Conservation (phyloP, 2,113 vertebrate species). For the Gnathonemus echidnorhynchus region DNA sequence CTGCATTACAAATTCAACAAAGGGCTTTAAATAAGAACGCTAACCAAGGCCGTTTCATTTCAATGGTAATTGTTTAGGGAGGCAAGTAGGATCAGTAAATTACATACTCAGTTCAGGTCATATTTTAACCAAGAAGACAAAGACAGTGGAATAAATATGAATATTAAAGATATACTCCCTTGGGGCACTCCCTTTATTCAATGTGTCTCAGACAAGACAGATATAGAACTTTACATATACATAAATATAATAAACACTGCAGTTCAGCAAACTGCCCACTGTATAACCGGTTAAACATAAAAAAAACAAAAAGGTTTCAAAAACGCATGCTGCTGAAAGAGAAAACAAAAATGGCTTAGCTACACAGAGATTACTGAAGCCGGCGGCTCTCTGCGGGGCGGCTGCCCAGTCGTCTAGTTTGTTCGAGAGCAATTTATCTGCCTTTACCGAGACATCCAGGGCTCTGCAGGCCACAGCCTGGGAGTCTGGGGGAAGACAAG, state of each 20-base stretch:
- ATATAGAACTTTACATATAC: not conserved
- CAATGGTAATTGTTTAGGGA: constrained; percentile 20
- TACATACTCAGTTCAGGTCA: constrained; percentile 30
- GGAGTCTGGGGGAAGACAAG: not conserved
- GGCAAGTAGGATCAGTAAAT: constrained; percentile 29
- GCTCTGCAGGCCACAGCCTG: not conserved
- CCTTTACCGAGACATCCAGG: constrained; percentile 28
- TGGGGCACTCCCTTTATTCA: constrained; percentile 23
- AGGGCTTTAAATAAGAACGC: not conserved
- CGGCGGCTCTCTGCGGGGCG: constrained; percentile 20
- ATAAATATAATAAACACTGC: not conserved
- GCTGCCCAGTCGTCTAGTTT: constrained; percentile 29
- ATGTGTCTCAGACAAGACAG: not conserved
- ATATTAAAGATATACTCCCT: constrained; percentile 46
- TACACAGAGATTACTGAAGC: constrained; percentile 37
- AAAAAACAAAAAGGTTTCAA: not conserved
- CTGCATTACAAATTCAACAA: not conserved
- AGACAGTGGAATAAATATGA: constrained; percentile 28
- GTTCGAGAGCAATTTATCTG: constrained; percentile 35
- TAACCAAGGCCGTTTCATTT: not conserved
- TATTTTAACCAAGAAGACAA: not conserved
- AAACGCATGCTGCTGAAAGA: not conserved
- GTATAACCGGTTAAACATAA: not conserved
- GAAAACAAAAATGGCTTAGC: constrained; percentile 4
- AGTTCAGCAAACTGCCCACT: not conserved